These are phyloP conservation scores for Sciurus carolinensis DNA, from an alignment of 2,797 vertebrate species.

Conservation along the genomic window DNA sequence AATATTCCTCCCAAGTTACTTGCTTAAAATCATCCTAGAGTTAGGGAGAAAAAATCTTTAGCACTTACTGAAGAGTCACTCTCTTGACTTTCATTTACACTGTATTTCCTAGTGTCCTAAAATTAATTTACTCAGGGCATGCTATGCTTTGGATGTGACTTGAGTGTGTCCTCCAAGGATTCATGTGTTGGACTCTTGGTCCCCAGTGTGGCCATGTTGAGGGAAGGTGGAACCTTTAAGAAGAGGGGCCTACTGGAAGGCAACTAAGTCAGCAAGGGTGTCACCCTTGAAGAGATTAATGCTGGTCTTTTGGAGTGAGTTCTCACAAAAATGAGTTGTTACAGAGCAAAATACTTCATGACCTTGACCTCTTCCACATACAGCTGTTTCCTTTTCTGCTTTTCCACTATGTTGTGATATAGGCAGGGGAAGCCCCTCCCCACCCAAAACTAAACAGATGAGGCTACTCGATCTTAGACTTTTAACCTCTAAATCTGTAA, in stretches of 20 bases:
- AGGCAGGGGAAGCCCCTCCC: neutral
- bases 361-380: neutral
- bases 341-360: too few species aligned
- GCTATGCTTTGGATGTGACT: neutral
- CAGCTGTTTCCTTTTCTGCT: neutral
- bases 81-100: neutral
- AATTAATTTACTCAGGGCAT: neutral
- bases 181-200: neutral
- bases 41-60: neutral
- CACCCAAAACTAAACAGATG: neutral
- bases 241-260: neutral
- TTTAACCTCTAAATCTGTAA: neutral
- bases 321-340: neutral
- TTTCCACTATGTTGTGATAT: neutral
- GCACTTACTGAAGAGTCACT: neutral
- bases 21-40: neutral
- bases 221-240: neutral
- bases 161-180: neutral
- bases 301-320: neutral
- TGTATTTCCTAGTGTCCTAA: neutral
- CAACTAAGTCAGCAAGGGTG: neutral
- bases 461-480: neutral
- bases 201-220: neutral
- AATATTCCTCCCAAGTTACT: neutral
- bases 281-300: neutral